A percentile compares a stretch with the other conserved stretches of the same genome.
Conservation (phyloP, 2,888 invertebrate genomes). For the Drosophila borborema region DNA sequence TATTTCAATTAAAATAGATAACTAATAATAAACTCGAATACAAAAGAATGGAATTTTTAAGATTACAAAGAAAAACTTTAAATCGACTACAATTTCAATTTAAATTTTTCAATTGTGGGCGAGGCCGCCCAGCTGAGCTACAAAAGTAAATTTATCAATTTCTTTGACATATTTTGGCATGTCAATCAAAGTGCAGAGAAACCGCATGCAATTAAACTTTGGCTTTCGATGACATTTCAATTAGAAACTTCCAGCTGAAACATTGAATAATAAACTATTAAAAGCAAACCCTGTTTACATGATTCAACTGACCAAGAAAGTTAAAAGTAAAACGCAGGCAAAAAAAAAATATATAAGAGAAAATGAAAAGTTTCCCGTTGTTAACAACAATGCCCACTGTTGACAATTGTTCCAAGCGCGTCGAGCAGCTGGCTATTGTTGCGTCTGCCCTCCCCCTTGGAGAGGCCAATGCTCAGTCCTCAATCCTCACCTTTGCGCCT, state of each 20-base stretch:
- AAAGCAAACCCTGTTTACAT: slow-evolving; percentile 45
- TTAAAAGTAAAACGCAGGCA: not conserved
- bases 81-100: not conserved
- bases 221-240: slow-evolving; percentile 5
- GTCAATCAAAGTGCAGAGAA: not conserved
- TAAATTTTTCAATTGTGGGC: not conserved
- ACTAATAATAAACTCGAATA: too few relatives aligned
- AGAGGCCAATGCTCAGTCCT: not conserved
- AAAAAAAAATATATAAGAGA: slow-evolving; percentile 2
- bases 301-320: slow-evolving; percentile 51
- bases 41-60: too few relatives aligned
- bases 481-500: slow-evolving; percentile 8
- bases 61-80: not conserved
- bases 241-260: not conserved
- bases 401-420: slow-evolving; percentile 69
- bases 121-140: too few relatives aligned
- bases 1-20: too few relatives aligned
- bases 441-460: not conserved
- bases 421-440: slow-evolving; percentile 46
- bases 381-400: slow-evolving; percentile 72
- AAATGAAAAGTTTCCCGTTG: slow-evolving; percentile 64
- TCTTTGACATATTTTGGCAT: not conserved
- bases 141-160: not conserved
- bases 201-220: slow-evolving; percentile 2
- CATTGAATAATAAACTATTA: slow-evolving; percentile 5